phyloP scores from a whole-genome alignment of 2,797 vertebrate species.

The Leptodactylus fallax region DNA sequence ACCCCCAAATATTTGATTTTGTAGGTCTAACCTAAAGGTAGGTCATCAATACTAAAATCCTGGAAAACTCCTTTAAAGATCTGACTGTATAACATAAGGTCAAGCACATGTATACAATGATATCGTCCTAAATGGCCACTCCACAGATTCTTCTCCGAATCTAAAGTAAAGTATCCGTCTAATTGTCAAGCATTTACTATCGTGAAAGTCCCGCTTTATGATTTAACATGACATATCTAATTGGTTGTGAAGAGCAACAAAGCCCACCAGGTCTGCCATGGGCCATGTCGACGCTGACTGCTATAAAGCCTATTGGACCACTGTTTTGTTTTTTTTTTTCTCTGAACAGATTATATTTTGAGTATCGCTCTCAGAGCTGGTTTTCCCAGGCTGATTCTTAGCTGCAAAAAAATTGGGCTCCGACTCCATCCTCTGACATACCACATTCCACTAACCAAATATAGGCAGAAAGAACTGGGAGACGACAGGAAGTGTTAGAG shows the following conservation, averaged over 20 bases:
- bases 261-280: neutral
- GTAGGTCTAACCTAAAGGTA: no score
- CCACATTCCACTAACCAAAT: slow-evolving; percentile 60
- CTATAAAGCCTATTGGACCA: neutral
- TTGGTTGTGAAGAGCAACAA: neutral
- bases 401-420: neutral
- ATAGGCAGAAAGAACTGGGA: slow-evolving; percentile 53
- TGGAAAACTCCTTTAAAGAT: no score
- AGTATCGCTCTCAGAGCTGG: neutral
- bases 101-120: neutral
- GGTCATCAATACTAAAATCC: no score
- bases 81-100: neutral
- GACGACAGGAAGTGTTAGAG: slow-evolving; percentile 55
- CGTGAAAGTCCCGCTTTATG: no score
- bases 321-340: neutral
- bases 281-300: neutral
- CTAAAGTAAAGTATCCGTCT: neutral
- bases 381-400: slow-evolving; percentile 52
- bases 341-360: neutral
- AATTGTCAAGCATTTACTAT: neutral
- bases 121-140: neutral
- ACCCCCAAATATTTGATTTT: no score
- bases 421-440: slow-evolving; percentile 39
- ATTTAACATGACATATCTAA: neutral
- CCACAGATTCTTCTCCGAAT: neutral